These are phyloP conservation scores for Phaedon cochleariae DNA, from an alignment of 2,888 invertebrate genomes.

Conservation along the genomic window DNA sequence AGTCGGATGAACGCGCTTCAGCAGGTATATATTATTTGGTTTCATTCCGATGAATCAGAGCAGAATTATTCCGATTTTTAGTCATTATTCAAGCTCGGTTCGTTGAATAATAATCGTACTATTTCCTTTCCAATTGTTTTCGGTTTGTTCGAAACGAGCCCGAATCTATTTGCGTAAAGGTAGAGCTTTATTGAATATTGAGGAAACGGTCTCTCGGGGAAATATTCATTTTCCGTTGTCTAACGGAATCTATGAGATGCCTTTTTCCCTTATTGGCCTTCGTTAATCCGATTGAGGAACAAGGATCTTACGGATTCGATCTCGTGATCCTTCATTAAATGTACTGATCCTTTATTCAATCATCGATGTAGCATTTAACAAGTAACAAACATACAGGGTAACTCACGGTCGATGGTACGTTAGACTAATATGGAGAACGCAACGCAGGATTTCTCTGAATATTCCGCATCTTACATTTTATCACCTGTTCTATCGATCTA, in stretches of 20 bases:
- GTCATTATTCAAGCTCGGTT: slow-evolving; percentile 41
- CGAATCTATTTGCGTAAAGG: slow-evolving; percentile 31
- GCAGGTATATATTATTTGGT: slow-evolving; percentile 37
- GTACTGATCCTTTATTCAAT: background rate
- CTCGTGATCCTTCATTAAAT: background rate
- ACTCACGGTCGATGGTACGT: no score
- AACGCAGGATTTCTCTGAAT: slow-evolving; percentile 24
- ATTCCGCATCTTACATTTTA: no score
- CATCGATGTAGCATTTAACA: background rate
- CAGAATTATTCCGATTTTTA: slow-evolving; percentile 37
- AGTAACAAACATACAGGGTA: no score
- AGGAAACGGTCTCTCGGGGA: background rate
- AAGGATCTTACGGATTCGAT: background rate
- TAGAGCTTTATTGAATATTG: slow-evolving; percentile 19
- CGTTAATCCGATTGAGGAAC: background rate
- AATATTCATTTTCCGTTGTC: background rate
- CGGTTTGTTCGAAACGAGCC: slow-evolving; percentile 37
- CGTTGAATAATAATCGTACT: slow-evolving; percentile 40
- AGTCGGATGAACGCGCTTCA: slow-evolving; percentile 4
- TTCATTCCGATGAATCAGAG: slow-evolving; percentile 35
- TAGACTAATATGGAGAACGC: no score
- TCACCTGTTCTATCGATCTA: no score
- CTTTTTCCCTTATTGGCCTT: background rate
- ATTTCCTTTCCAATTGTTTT: slow-evolving; percentile 40
- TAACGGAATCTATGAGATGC: background rate